phyloP scores from a whole-genome alignment of 2,888 invertebrate genomes.

The Criorhina ranunculi region DNA sequence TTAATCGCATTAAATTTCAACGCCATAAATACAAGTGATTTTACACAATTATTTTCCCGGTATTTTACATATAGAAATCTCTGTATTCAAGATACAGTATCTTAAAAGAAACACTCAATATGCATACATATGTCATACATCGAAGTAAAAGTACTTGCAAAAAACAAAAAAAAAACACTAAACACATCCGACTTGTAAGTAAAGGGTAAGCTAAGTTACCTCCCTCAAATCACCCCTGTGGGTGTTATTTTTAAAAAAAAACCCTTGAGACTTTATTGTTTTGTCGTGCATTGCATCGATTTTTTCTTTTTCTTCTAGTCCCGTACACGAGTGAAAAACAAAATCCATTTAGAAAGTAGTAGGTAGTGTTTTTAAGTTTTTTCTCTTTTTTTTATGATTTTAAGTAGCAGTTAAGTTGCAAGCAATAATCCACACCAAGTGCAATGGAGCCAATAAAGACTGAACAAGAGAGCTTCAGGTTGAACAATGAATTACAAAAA shows the following conservation, averaged over 20 bases:
- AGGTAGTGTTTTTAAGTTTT: conserved; percentile 20
- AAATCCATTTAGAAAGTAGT: conserved; percentile 65
- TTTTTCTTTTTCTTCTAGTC: conserved; percentile 22
- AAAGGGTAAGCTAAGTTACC: conserved; percentile 4
- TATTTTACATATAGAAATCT: conserved; percentile 3
- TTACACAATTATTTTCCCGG: conserved; percentile 35
- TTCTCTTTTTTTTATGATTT: conserved; percentile 55
- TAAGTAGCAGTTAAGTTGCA: conserved; percentile 61
- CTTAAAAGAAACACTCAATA: conserved; percentile 36
- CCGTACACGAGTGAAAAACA: conserved; percentile 44
- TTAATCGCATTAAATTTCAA: conserved; percentile 68
- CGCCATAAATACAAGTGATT: conserved; percentile 42
- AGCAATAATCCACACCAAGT: conserved; percentile 60
- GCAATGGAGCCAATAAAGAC: not conserved
- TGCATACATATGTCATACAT: conserved; percentile 51
- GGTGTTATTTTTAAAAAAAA: conserved; percentile 25
- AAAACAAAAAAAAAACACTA: conserved; percentile 10
- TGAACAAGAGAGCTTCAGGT: not conserved
- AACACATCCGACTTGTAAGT: conserved; percentile 6
- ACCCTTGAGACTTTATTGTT: conserved; percentile 57
- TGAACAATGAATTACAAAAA: no score
- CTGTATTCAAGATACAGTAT: conserved; percentile 38
- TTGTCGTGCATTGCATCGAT: conserved; percentile 59
- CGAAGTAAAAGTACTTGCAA: conserved; percentile 4
- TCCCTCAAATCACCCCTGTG: conserved; percentile 30